Evolutionary conservation across 2,888 invertebrate genomes (phyloP), one percentile per base, ranked within the genome.

Genomic region (Oligia latruncula): DNA sequence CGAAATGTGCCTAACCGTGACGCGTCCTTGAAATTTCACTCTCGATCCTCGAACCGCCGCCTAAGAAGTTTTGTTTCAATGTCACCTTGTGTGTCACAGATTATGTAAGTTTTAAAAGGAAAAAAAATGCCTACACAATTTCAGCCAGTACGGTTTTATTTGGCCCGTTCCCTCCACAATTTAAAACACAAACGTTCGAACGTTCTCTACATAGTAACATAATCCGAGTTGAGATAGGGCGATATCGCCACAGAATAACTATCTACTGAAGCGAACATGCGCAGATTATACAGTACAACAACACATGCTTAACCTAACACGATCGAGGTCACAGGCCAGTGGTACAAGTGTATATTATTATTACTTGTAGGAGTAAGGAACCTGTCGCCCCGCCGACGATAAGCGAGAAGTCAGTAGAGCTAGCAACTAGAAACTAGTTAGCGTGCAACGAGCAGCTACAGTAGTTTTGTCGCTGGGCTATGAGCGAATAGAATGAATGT

Each of bases 241-340:
- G 6, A 15, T 82, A 77, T 43, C 17, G n/a, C 49, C 52, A 71
- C 77, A 81, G 77, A 60, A n/a, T 76, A 71, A 49, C 46, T 78
- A 78, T 72, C 72, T 29, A 40, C 52, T 58, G 46, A n/a, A 65
- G n/a, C 46, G 0, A 70, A 66, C n/a, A 73, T 46, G 17, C 65
- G 4, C 52, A 68, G 68, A 72, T 72, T 72, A 55, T 35, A 17
- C 76, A n/a, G 64, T 75, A 67, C 52, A 73, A 67, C 73, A 68
- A 79, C 79, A 77, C 40, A 72, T 76, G 83, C 64, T 62, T 73
- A 78, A 76, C 82, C 76, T 85, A 85, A 80, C 86, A 83, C 80
- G 80, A 85, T 77, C 83, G 73, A 86, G 85, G 85, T 85, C 83
- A 85, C 82, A 71, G 73, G 78, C 74, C 64, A 84, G 60, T 77